phyloP scores from a whole-genome alignment of 2,113 vertebrate species.

The Mastomys coucha region DNA sequence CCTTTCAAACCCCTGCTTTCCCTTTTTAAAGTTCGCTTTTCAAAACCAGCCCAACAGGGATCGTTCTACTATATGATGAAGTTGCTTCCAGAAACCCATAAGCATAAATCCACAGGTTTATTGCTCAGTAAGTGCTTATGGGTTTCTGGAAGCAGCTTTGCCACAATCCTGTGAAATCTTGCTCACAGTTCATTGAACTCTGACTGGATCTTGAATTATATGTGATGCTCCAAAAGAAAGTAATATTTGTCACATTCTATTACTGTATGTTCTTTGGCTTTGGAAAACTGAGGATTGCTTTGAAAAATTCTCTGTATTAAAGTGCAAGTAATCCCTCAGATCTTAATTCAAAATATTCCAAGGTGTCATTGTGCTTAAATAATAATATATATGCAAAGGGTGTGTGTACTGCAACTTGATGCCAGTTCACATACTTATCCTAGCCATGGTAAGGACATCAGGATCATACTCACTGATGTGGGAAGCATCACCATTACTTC shows the following conservation, averaged over 20 bases:
- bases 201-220: conserved; percentile 80
- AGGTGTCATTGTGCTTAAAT: not conserved
- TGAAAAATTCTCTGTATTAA: conserved; percentile 58
- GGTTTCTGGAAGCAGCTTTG: conserved; percentile 71
- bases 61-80: conserved; percentile 71
- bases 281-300: conserved; percentile 63
- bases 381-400: conserved; percentile 22
- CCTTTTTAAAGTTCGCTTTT: conserved; percentile 70
- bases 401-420: not conserved
- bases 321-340: conserved; percentile 45
- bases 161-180: conserved; percentile 76
- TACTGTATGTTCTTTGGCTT: conserved; percentile 71
- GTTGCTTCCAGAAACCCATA: conserved; percentile 50
- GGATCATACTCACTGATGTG: not conserved
- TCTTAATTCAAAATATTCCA: conserved; percentile 18
- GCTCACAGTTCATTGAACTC: conserved; percentile 78
- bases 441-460: not conserved
- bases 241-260: conserved; percentile 81
- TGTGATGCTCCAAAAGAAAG: conserved; percentile 78
- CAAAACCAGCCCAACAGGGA: conserved; percentile 60
- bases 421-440: not conserved
- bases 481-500: not conserved
- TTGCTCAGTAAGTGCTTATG: conserved; percentile 62
- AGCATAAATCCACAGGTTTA: conserved; percentile 25
- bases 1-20: conserved; percentile 23